Base-by-base conservation (phyloP, 2,113 vertebrate species). In the Zosterops hypoxanthus region DNA sequence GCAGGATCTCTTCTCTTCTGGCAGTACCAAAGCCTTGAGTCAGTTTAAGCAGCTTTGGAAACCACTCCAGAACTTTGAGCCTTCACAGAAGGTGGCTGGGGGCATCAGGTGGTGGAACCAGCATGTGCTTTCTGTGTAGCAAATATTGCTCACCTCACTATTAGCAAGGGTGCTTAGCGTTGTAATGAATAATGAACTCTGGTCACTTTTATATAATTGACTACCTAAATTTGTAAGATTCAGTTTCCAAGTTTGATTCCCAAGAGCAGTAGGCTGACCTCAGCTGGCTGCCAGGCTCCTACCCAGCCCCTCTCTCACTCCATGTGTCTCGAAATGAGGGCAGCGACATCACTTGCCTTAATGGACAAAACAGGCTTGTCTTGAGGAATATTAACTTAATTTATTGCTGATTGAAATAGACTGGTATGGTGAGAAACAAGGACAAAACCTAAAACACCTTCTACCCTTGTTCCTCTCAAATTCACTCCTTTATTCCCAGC, bases 281-380 rank as follows among this genome's bases (percentile, higher is more conserved):
- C 25, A 50, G 8, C 34, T 68, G n/a, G 8, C 42, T 83, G 41
- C 49, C 34, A 84, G 34, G 24, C 31, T 23, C 10, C 13, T 33
- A 72, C 9, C 5, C 22, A 89, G 34, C 17, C 17, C 6, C 12
- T n/a, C 6, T 88, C 22, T 34, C 28, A 14, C 5, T 78, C 41
- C 23, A 5, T 6, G 3, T 44, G 24, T n/a, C 36, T 77, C 18
- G n/a, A 24, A 64, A 23, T 44, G 44, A 77, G 52, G 73, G 11
- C 26, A 34, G 34, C 25, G 46, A 44, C 25, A 6, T 69, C 11
- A 18, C 34, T 64, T 84, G 24, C 12, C 14, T 69, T 41, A 64
- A 33, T 0, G 0, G 59, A 39, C 25, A 68, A 56, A 94, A 59
- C 29, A 76, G 36, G 19, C 23, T 66, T 0, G 0, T 11, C 22